A percentile compares a stretch with the other conserved stretches of the same genome.
Evolutionary conservation across 2,797 vertebrate genomes (phyloP).

Genomic region (Anguilla marmorata): DNA sequence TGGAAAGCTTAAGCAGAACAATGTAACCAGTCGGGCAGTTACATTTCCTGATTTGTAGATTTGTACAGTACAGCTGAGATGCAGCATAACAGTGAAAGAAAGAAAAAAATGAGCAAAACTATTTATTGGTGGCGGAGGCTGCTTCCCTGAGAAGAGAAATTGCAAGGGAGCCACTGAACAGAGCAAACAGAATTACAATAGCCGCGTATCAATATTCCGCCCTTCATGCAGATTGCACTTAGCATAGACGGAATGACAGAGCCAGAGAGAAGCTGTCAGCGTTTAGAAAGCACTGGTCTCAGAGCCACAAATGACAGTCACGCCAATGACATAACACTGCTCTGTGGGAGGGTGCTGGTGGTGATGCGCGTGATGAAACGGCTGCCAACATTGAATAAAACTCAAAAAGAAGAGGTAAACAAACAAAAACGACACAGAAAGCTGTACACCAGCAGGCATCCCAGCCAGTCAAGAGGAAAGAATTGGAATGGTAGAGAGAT

Average conservation of each 20-base stretch:
- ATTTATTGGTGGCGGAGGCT: constrained; percentile 55
- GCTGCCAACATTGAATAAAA: constrained; percentile 51
- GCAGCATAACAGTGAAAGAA: constrained; percentile 40
- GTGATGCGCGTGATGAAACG: constrained; percentile 56
- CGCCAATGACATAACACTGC: constrained; percentile 67
- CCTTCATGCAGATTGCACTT: constrained; percentile 69
- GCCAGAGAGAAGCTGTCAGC: constrained; percentile 67
- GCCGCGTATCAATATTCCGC: constrained; percentile 62
- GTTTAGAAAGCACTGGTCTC: constrained; percentile 66
- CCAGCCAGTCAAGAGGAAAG: constrained; percentile 63
- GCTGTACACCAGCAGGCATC: constrained; percentile 75
- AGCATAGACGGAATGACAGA: constrained; percentile 54
- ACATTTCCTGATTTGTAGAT: constrained; percentile 67
- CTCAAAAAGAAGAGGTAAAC: constrained; percentile 42
- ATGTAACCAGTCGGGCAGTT: constrained; percentile 70
- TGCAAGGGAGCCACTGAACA: constrained; percentile 59
- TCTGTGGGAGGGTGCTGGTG: constrained; percentile 50
- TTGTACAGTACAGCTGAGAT: constrained; percentile 44
- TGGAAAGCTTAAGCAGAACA: constrained; percentile 59
- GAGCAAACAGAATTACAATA: constrained; percentile 60
- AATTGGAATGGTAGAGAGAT: constrained; percentile 65
- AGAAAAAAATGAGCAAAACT: constrained; percentile 50
- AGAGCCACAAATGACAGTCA: constrained; percentile 70
- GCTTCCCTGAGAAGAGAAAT: constrained; percentile 54
- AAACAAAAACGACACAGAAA: constrained; percentile 55